A percentile compares a stretch with the other conserved stretches of the same genome.
Conservation (phyloP, 2,888 invertebrate species). For the Steinernema scapterisci region DNA sequence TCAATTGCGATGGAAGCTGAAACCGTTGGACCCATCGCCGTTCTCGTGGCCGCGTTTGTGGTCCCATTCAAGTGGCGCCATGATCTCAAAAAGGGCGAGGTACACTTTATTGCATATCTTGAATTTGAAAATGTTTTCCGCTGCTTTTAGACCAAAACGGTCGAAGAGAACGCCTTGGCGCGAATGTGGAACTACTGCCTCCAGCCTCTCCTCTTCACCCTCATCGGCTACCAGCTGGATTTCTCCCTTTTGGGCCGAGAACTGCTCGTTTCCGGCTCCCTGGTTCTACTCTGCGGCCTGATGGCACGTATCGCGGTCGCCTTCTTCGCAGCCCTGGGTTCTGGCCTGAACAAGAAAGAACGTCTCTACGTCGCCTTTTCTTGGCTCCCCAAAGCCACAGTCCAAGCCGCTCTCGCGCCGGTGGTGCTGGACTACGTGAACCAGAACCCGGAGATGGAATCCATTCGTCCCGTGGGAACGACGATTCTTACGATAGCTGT, state of each 20-base stretch:
- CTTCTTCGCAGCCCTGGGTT: slow-evolving; percentile 15
- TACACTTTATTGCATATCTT: too few species aligned
- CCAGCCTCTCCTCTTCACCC: slow-evolving; percentile 20
- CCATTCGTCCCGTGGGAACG: not conserved
- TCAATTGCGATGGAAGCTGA: slow-evolving; percentile 20
- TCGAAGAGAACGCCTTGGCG: slow-evolving; percentile 2
- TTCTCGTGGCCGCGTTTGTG: slow-evolving; percentile 25
- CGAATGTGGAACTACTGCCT: slow-evolving; percentile 24
- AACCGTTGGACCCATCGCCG: slow-evolving; percentile 35
- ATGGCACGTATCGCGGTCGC: not conserved
- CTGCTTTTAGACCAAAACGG: not conserved
- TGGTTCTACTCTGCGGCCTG: not conserved
- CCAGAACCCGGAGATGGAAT: not conserved
- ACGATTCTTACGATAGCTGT: slow-evolving; percentile 12
- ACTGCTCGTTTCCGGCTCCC: not conserved
- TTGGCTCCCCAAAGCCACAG: slow-evolving; percentile 16
- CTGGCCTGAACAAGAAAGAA: slow-evolving; percentile 16
- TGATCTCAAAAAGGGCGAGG: not conserved
- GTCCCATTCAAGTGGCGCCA: slow-evolving; percentile 12
- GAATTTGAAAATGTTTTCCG: too few species aligned
- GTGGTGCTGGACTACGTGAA: not conserved
- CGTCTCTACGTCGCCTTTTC: slow-evolving; percentile 25
- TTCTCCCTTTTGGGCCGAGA: not conserved
- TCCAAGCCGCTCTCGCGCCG: slow-evolving; percentile 12
- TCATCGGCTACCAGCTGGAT: slow-evolving; percentile 24